Evolutionary conservation across 2,888 invertebrate species (phyloP).

Genomic region (Carterocephalus palaemon): DNA sequence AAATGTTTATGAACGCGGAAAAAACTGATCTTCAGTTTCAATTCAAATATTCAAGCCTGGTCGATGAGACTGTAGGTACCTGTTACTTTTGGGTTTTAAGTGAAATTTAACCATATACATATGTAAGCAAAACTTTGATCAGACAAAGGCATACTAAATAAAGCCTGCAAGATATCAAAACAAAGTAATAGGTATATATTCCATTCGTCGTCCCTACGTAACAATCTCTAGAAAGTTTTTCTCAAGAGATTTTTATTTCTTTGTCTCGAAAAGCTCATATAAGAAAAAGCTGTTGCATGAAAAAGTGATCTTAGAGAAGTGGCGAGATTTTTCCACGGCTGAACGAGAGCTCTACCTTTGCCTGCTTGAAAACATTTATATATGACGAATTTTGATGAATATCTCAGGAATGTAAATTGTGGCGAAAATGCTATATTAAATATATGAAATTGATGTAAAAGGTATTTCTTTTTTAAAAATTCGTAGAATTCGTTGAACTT

Average conservation of each 20-base stretch:
- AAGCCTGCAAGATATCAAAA: neutral
- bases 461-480: too few species aligned
- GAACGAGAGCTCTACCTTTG: constrained; percentile 11
- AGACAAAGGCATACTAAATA: too few species aligned
- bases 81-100: too few species aligned
- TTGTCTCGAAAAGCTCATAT: constrained; percentile 13
- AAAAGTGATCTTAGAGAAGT: constrained; percentile 18
- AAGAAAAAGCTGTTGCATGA: constrained; percentile 14
- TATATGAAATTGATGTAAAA: too few species aligned
- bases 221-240: constrained; percentile 3
- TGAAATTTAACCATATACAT: too few species aligned
- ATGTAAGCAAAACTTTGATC: too few species aligned
- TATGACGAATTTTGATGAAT: constrained; percentile 4
- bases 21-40: too few species aligned
- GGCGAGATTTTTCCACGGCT: constrained; percentile 15
- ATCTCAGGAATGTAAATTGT: neutral
- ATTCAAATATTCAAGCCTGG: too few species aligned
- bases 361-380: constrained; percentile 14
- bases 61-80: too few species aligned
- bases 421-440: neutral
- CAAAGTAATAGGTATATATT: neutral
- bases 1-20: too few species aligned
- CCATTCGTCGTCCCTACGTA: too few species aligned
- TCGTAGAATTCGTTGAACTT: too few species aligned
- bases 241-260: constrained; percentile 8